A percentile compares a stretch with the other conserved stretches of the same genome.
Conservation (phyloP, 2,113 vertebrate genomes). For the Delphinus delphis region DNA sequence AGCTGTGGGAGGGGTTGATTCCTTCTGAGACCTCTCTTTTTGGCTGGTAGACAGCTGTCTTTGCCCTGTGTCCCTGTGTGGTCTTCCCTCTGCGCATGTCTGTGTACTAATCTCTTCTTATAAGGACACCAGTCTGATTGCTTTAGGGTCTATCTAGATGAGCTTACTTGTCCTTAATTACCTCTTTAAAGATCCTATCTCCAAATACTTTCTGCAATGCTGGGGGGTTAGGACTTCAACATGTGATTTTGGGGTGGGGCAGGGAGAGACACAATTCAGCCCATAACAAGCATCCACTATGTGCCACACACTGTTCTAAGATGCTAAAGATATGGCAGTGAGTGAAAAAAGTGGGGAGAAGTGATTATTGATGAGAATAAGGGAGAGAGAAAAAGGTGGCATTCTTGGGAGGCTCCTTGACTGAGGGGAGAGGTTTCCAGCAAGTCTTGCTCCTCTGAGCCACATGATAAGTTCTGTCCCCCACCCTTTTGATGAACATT, state of each 20-base stretch:
- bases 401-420: background rate
- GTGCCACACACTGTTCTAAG: background rate
- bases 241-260: too few species aligned
- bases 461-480: fast-evolving
- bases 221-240: background rate
- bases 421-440: background rate
- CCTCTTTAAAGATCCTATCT: background rate
- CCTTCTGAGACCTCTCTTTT: background rate
- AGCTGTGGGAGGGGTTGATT: background rate
- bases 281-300: background rate
- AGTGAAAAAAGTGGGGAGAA: background rate
- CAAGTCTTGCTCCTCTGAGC: background rate
- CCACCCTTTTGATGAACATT: background rate
- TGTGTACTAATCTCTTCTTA: background rate
- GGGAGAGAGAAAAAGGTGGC: background rate
- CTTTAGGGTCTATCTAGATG: background rate
- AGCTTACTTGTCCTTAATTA: background rate
- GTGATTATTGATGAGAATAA: background rate
- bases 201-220: background rate
- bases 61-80: background rate
- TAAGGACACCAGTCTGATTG: background rate
- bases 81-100: background rate
- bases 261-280: background rate
- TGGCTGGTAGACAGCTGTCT: background rate
- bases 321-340: background rate